phyloP scores from a whole-genome alignment of 1,140 invertebrate species.

The Bombus fervidus region DNA sequence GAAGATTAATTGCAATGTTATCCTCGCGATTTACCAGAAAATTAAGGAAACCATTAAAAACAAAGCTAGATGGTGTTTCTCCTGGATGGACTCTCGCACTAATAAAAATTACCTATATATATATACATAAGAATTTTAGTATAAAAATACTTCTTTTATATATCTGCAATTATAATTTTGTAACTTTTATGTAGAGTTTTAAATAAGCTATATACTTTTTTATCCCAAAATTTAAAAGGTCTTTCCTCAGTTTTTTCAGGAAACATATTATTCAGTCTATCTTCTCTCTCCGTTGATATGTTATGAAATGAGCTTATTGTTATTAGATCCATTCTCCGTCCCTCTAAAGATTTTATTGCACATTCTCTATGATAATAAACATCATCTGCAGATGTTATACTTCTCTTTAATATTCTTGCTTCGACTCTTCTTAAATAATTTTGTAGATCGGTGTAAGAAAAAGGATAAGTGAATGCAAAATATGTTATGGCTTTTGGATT shows the following conservation, averaged over 20 bases:
- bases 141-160: background rate
- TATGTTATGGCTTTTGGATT: conserved; percentile 89
- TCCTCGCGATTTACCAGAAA: conserved; percentile 89
- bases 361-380: conserved; percentile 95
- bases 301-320: conserved; percentile 94
- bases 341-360: conserved; percentile 91
- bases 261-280: conserved; percentile 89
- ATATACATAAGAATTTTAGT: conserved; percentile 34
- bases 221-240: conserved; percentile 88
- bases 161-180: background rate
- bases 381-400: conserved; percentile 82
- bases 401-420: conserved; percentile 75
- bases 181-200: background rate
- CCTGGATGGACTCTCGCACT: conserved; percentile 96
- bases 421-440: conserved; percentile 83
- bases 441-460: conserved; percentile 92
- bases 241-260: conserved; percentile 86
- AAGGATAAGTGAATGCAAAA: conserved; percentile 97
- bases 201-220: conserved; percentile 84
- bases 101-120: conserved; percentile 90
- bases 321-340: conserved; percentile 91
- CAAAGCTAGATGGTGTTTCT: conserved; percentile 96
- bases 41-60: conserved; percentile 95
- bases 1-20: conserved; percentile 87
- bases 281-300: conserved; percentile 88